Evolutionary conservation across 1,140 invertebrate genomes (phyloP).

Genomic region (fruit fly (Drosophila melanogaster)): DNA sequence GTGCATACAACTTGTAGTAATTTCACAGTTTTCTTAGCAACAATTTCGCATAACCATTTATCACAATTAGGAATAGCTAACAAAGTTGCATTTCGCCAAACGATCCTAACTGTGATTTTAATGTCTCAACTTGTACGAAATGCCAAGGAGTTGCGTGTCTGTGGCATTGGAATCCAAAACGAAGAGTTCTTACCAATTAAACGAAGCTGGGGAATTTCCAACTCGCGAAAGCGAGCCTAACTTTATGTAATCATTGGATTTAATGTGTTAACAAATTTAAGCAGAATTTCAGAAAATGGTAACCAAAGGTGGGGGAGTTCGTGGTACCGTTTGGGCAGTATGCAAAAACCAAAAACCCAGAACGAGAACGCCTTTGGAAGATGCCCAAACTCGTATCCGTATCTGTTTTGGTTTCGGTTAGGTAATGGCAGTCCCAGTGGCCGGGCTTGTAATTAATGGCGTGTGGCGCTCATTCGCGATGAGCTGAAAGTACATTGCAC

Average conservation of each 20-base stretch:
- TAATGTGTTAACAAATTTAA: constrained; percentile 71
- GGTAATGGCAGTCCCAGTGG: constrained; percentile 40
- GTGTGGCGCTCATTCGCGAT: constrained; percentile 68
- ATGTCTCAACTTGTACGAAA: constrained; percentile 70
- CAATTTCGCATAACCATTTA: constrained; percentile 19
- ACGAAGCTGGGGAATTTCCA: neutral
- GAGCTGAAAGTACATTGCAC: constrained; percentile 75
- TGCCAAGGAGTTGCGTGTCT: constrained; percentile 46
- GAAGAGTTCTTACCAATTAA: constrained; percentile 46
- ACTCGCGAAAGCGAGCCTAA: neutral
- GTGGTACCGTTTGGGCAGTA: constrained; percentile 51
- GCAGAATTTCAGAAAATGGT: constrained; percentile 13
- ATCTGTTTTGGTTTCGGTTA: constrained; percentile 39
- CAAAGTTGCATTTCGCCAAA: constrained; percentile 33
- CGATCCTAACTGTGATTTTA: constrained; percentile 60
- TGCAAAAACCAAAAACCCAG: constrained; percentile 56
- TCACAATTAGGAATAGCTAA: constrained; percentile 24
- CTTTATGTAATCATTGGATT: constrained; percentile 75
- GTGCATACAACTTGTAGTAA: no score
- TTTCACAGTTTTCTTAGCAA: neutral
- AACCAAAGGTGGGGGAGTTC: constrained; percentile 7
- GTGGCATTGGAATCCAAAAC: constrained; percentile 30
- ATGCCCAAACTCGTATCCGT: constrained; percentile 28
- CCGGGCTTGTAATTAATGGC: constrained; percentile 74
- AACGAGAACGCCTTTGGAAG: neutral